Base-by-base conservation (phyloP, 2,113 vertebrate genomes). In the Scopus umbretta region DNA sequence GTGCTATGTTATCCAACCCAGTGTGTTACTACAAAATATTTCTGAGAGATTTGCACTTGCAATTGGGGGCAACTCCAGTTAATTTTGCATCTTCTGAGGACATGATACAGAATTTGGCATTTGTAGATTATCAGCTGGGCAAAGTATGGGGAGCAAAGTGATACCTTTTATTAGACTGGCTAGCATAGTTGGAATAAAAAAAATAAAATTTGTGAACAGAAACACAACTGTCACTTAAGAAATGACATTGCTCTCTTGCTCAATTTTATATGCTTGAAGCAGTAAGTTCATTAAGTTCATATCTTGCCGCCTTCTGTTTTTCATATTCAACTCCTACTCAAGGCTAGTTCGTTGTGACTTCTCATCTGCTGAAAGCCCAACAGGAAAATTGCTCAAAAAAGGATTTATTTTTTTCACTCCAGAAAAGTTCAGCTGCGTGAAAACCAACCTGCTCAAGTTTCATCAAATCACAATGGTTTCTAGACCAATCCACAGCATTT, bases 281-380 rank as follows among this genome's bases (percentile, higher is more conserved):
- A 43, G 22, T 45, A 50, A 91, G 81, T 87, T 95, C 62, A 58
- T 65, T 93, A 59, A 92, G 63, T 90, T 96, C 56, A 32, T 19
- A 7, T 65, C 62, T 90, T 75, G 29, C 10, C 7, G 72, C 70
- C 76, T 30, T 82, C 74, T 90, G 53, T 42, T 80, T 88, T 67
- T 76, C 62, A 72, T 80, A 63, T n/a, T 80, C 36, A 30, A 14
- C 90, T 96, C 90, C 92, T 82, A 92, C 95, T 94, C 88, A 52
- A 82, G 75, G 62, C 49, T 86, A 40, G 50, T 34, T 84, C 5
- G 0, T 74, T 89, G 67, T 94, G 72, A 79, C 72, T 92, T 63
- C 61, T 91, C 45, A 5, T 91, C 84, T 94, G 61, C 47, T 93
- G 61, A 9, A 90, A 75, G 30, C 55, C 40, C 63, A 90, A 68